phyloP scores from a whole-genome alignment of 2,888 invertebrate genomes.

The Thumatha senex region DNA sequence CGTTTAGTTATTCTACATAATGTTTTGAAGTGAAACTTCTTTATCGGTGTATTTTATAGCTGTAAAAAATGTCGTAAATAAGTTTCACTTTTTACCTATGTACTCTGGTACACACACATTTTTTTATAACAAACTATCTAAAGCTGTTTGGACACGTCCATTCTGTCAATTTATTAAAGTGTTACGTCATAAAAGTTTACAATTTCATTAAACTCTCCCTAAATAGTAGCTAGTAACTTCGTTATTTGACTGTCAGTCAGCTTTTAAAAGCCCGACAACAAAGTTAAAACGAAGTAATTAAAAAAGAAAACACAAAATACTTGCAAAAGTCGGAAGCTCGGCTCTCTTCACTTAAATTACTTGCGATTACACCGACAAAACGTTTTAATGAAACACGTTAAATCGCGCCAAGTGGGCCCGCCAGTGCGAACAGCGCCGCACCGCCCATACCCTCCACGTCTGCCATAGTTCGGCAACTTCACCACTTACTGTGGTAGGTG shows the following conservation, averaged over 20 bases:
- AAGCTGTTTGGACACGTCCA: neutral
- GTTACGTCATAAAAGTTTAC: slow-evolving; percentile 64
- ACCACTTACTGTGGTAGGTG: slow-evolving; percentile 74
- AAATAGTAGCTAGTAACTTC: slow-evolving; percentile 80
- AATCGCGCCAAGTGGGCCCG: slow-evolving; percentile 77
- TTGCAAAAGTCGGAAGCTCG: slow-evolving; percentile 81
- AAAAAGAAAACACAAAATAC: slow-evolving; percentile 84
- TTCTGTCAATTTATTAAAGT: slow-evolving; percentile 46
- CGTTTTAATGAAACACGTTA: slow-evolving; percentile 82
- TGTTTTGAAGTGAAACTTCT: too few relatives aligned
- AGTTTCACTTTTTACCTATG: too few relatives aligned
- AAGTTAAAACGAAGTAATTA: slow-evolving; percentile 84
- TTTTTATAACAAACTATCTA: neutral
- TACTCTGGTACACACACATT: too few relatives aligned
- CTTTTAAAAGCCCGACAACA: slow-evolving; percentile 80
- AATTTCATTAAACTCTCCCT: slow-evolving; percentile 76
- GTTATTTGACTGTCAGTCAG: slow-evolving; percentile 83
- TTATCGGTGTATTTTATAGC: too few relatives aligned
- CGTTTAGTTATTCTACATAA: too few relatives aligned
- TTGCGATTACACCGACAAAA: slow-evolving; percentile 83
- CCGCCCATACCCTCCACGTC: slow-evolving; percentile 44
- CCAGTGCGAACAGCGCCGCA: slow-evolving; percentile 44
- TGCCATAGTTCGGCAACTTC: slow-evolving; percentile 75
- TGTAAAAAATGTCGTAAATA: too few relatives aligned
- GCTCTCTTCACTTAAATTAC: slow-evolving; percentile 83